Conservation (phyloP, 2,888 invertebrate genomes). For the Troglohyphantes excavatus region DNA sequence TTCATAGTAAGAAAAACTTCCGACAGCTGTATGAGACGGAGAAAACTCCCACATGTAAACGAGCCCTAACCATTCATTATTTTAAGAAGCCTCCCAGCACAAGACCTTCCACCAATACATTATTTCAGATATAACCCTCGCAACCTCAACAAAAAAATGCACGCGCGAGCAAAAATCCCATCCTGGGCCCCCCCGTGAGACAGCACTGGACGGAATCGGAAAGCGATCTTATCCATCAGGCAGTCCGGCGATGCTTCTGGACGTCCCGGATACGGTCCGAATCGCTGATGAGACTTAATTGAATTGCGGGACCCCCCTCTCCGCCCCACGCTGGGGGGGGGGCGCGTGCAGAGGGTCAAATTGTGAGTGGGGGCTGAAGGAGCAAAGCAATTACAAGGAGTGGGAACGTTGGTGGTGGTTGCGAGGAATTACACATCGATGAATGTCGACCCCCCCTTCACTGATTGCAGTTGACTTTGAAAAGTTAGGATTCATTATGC, state of each 20-base stretch:
- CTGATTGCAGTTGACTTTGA: constrained; percentile 6
- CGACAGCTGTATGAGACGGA: too few relatives aligned
- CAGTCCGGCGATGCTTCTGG: not conserved
- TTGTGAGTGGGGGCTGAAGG: constrained; percentile 10
- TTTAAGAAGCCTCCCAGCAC: too few relatives aligned
- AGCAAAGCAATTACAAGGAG: constrained; percentile 59
- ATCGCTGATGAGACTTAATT: constrained; percentile 58
- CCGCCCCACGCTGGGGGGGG: constrained; percentile 27
- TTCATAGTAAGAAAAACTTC: too few relatives aligned
- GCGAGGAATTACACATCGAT: constrained; percentile 8
- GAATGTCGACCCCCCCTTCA: not conserved
- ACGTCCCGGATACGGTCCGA: constrained; percentile 14
- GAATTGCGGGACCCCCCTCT: constrained; percentile 28
- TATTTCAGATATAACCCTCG: too few relatives aligned
- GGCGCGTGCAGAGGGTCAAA: constrained; percentile 32
- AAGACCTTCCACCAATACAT: too few relatives aligned
- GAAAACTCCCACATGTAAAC: too few relatives aligned
- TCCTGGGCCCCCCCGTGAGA: not conserved
- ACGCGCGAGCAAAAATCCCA: too few relatives aligned
- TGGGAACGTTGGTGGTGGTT: constrained; percentile 39
- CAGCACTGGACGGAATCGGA: not conserved
- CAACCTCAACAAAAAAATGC: too few relatives aligned
- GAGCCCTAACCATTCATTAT: too few relatives aligned
- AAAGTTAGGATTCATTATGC: not conserved
- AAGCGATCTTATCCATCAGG: constrained; percentile 40